Conservation (phyloP, 2,888 invertebrate species). For the Anthoptus insignis region DNA sequence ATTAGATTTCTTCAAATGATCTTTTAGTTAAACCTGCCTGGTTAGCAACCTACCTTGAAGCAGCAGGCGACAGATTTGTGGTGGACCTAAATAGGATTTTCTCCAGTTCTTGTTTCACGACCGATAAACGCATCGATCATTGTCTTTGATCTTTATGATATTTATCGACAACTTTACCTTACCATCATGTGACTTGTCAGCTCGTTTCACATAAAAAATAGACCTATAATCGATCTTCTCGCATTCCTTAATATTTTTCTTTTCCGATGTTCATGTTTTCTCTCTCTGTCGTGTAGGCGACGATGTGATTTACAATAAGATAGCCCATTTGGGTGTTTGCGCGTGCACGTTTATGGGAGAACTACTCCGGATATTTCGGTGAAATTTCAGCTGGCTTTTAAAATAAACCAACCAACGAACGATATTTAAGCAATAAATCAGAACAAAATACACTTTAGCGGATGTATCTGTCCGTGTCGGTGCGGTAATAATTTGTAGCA, state of each 20-base stretch:
- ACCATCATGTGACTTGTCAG: too few relatives aligned
- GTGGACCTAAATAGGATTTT: too few relatives aligned
- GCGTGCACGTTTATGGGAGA: conserved; percentile 2
- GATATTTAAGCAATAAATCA: conserved; percentile 20
- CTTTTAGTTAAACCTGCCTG: too few relatives aligned
- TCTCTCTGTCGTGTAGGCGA: not conserved
- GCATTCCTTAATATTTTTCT: not conserved
- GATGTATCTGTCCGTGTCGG: conserved; percentile 6
- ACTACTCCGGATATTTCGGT: conserved; percentile 6
- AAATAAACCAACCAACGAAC: conserved; percentile 11
- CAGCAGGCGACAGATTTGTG: too few relatives aligned
- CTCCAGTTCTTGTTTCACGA: too few relatives aligned
- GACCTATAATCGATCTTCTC: not conserved
- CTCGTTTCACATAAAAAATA: not conserved
- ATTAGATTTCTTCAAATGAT: too few relatives aligned
- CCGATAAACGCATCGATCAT: too few relatives aligned
- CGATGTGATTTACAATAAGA: conserved; percentile 4
- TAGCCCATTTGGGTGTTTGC: conserved; percentile 6
- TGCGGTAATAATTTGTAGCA: conserved; percentile 4
- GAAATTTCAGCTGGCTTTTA: conserved; percentile 9
- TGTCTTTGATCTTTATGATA: too few relatives aligned
- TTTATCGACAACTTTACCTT: too few relatives aligned
- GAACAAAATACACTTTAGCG: conserved; percentile 12
- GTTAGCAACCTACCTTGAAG: too few relatives aligned
- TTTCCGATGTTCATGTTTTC: conserved; percentile 3